These are phyloP conservation scores for Lobophora halterata DNA, from an alignment of 2,888 invertebrate species.

Conservation along the genomic window DNA sequence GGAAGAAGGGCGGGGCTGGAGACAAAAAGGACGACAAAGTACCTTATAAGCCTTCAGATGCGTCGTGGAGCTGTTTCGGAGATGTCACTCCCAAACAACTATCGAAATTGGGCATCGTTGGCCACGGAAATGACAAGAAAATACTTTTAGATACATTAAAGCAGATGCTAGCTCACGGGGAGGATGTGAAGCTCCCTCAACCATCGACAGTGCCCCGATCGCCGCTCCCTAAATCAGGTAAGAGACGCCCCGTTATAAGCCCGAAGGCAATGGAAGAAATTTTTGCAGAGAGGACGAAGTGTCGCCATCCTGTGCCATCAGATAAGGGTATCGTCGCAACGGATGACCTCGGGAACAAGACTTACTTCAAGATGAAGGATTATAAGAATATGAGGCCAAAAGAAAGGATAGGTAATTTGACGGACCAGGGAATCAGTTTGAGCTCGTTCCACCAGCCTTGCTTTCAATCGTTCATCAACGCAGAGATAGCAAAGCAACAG, in stretches of 20 bases:
- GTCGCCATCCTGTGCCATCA: constrained; percentile 56
- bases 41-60: constrained; percentile 40
- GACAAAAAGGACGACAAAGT: constrained; percentile 37
- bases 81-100: constrained; percentile 53
- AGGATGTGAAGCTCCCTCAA: constrained; percentile 53
- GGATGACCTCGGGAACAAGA: constrained; percentile 54
- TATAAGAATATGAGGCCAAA: constrained; percentile 48
- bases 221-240: constrained; percentile 32
- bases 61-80: constrained; percentile 68
- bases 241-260: constrained; percentile 13
- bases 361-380: constrained; percentile 53
- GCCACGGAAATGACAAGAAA: constrained; percentile 66
- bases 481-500: constrained; percentile 54
- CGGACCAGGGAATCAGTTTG: constrained; percentile 57
- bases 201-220: constrained; percentile 42
- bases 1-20: constrained; percentile 23
- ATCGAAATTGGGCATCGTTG: constrained; percentile 64
- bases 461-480: constrained; percentile 61
- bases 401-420: constrained; percentile 46
- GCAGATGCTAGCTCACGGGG: constrained; percentile 53
- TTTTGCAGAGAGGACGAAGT: constrained; percentile 41
- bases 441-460: constrained; percentile 71
- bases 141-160: constrained; percentile 49
- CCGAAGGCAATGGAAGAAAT: constrained; percentile 14
- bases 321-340: constrained; percentile 59